Percentiles rank a stretch among this genome's conserved stretches.
Evolutionary conservation across 2,888 invertebrate species (phyloP).

Genomic region (Diarsia brunnea): DNA sequence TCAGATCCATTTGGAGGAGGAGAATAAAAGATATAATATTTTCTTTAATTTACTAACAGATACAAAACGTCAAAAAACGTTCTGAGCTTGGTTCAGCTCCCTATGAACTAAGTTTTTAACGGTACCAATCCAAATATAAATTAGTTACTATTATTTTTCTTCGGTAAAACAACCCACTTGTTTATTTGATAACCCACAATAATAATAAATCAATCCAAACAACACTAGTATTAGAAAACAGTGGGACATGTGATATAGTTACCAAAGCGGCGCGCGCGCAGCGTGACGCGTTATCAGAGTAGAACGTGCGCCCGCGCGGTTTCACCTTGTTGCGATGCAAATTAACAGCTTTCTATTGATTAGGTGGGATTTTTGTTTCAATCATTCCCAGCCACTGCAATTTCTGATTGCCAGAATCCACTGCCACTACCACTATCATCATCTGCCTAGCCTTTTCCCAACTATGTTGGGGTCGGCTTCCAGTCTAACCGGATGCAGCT

Average conservation of each 20-base stretch:
- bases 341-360: conserved; percentile 65
- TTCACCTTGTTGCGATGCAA: conserved; percentile 61
- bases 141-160: not conserved
- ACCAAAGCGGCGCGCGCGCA: conserved; percentile 54
- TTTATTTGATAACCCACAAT: conserved; percentile 11
- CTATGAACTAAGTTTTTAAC: not conserved
- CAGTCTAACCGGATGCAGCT: too few relatives aligned
- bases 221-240: conserved; percentile 58
- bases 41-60: not conserved
- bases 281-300: conserved; percentile 69
- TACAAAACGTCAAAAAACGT: not conserved
- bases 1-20: not conserved
- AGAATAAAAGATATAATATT: not conserved
- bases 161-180: not conserved
- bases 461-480: too few relatives aligned
- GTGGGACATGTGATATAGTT: conserved; percentile 62
- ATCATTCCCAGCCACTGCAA: not conserved
- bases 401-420: not conserved
- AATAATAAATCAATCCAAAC: conserved; percentile 48
- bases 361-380: conserved; percentile 48
- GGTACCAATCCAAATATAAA: not conserved
- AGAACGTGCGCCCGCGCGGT: conserved; percentile 60
- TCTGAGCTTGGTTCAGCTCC: too few relatives aligned
- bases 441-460: too few relatives aligned
- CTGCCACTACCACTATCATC: too few relatives aligned